Base-by-base conservation (phyloP, 2,888 invertebrate species). In the Idaea aversata region DNA sequence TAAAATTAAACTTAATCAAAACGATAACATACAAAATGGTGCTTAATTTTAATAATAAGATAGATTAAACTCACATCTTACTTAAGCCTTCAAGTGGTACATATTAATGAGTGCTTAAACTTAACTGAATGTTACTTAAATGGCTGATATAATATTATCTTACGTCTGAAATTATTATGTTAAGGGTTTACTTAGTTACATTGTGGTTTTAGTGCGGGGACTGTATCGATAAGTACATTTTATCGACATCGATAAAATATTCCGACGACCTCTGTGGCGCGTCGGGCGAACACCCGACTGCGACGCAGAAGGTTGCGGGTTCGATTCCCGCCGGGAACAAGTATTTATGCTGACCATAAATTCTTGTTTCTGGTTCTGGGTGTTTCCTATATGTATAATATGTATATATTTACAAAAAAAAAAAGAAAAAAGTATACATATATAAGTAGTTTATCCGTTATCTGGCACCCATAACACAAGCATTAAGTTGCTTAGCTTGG, bases 1-100 rank as follows among this genome's bases (percentile, higher is more conserved):
- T 47, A 47, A n/a, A 47, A 5, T 47, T 58, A n/a, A 58, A 58
- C 15, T 58, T 16, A 13, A 15, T 16, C 10, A 58, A 15, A 58
- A 58, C 58, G 58, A 58, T 58, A 58, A 58, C 15, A 58, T 47
- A 57, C 63, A 60, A 64, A 35, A 38, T 47, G 64, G 63, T 63
- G 61, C 71, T 72, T 70, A 68, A 70, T 70, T 72, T 70, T 72
- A 72, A 70, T 67, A 72, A 61, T 57, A 57, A 62, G 70, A 74
- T 71, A 71, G 64, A 63, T 68, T 64, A 63, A 65, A 63, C 65
- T 63, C 63, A 65, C 67, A 63, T 70, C 70, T 72, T 64, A 67
- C 67, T 72, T 69, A 71, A 68, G 57, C 58, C 34, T 38, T 69
- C 67, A 69, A 68, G 64, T 64, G 61, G 66, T 70, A 64, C 69